Evolutionary conservation across 2,888 invertebrate genomes (phyloP).

Genomic region (Neuroscelio doddi): DNA sequence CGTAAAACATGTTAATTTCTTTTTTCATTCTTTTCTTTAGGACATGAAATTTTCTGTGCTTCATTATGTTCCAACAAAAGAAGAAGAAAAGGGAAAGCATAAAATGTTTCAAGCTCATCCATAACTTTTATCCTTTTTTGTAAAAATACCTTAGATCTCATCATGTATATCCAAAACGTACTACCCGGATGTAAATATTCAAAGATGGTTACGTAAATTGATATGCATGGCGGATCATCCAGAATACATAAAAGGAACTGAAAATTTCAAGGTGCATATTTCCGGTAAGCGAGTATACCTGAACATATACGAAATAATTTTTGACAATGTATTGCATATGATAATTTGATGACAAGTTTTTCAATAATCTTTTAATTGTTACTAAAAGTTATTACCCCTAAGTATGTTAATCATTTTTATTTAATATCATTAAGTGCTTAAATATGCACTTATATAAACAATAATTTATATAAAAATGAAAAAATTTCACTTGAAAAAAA

Average conservation of each 20-base stretch:
- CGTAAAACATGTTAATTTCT: background rate
- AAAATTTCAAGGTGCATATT: slow-evolving; percentile 46
- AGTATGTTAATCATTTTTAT: too few species aligned
- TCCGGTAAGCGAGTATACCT: slow-evolving; percentile 27
- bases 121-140: too few species aligned
- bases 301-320: background rate
- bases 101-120: slow-evolving; percentile 16
- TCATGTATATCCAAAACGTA: slow-evolving; percentile 32
- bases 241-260: slow-evolving; percentile 44
- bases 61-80: slow-evolving; percentile 25
- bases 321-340: slow-evolving; percentile 27
- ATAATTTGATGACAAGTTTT: background rate
- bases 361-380: too few species aligned
- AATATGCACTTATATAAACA: too few species aligned
- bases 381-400: too few species aligned
- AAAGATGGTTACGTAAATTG: slow-evolving; percentile 37
- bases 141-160: slow-evolving; percentile 30
- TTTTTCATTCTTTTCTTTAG: background rate
- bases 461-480: too few species aligned
- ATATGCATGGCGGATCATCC: slow-evolving; percentile 40
- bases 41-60: background rate
- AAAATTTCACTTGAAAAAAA: too few species aligned
- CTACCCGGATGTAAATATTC: slow-evolving; percentile 42
- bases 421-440: too few species aligned
- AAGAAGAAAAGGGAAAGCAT: slow-evolving; percentile 10